Percentiles rank a stretch among this genome's conserved stretches.
phyloP scores from a whole-genome alignment of 53 echinoderm and acorn worm genomes.

The Mesocentrotus franciscanus region DNA sequence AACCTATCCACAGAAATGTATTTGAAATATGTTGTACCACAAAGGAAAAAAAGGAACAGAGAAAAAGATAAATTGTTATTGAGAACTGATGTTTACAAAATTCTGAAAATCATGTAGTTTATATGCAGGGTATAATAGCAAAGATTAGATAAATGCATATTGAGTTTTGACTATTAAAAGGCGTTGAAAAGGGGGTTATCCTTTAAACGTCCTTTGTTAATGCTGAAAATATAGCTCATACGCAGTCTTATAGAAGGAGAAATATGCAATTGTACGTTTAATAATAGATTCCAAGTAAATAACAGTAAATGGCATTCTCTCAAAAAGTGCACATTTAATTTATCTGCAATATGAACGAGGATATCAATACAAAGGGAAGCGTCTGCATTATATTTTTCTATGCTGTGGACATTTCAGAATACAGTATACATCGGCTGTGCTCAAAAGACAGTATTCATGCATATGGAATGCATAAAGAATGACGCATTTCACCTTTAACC shows the following conservation, averaged over 20 bases:
- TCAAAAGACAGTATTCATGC: not conserved
- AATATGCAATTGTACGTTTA: not conserved
- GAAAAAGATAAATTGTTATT: not conserved
- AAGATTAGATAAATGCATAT: not conserved
- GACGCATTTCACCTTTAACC: conserved; percentile 13
- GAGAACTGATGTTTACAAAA: not conserved
- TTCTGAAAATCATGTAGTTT: not conserved
- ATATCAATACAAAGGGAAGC: not conserved
- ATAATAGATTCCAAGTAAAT: not conserved
- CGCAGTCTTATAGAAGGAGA: not conserved
- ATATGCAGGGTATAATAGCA: not conserved
- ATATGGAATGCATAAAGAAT: not conserved
- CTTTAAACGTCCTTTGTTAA: too few species aligned
- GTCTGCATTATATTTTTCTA: not conserved
- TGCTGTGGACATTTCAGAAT: not conserved
- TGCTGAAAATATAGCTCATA: not conserved
- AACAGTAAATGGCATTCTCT: not conserved
- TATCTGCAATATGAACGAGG: not conserved
- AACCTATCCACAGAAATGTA: too few species aligned
- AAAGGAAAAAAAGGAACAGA: not conserved
- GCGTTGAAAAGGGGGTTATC: too few species aligned
- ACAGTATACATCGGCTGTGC: not conserved
- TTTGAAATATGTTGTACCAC: too few species aligned
- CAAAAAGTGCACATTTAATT: not conserved
- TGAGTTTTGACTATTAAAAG: too few species aligned